Evolutionary conservation across 2,888 invertebrate species (phyloP), one percentile per base, ranked within the genome.

Genomic region (Rotaria magnacalcarata): DNA sequence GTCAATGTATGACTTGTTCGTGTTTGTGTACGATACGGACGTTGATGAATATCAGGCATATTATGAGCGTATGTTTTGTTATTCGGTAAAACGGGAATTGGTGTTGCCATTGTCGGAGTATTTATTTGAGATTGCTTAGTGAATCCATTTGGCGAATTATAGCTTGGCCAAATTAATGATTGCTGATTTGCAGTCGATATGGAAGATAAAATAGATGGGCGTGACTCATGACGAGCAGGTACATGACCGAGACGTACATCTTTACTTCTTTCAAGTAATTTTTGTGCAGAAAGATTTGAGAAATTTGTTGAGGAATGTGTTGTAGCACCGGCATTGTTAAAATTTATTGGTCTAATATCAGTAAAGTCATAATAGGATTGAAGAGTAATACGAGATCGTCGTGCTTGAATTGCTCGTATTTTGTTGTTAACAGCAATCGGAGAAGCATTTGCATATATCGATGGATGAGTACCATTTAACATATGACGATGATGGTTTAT

Each of bases 281-380:
- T 67, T 16, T 67, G 19, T 14, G 67, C 34, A 19, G 67, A 67
- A 67, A 27, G 34, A 67, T 67, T 67, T 16, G 67, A 14, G 11
- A 67, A 67, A 27, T n/a, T 34, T 34, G 34, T 34, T 67, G 27
- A 67, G 4, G 67, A 67, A 67, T 67, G n/a, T 19, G 67, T 41
- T 34, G 34, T 67, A 34, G 16, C 34, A 67, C 27, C 34, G 2
- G 19, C 5, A 67, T 34, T 67, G 19, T 19, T 34, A 6, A 67
- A 2, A 67, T 67, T 34, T 67, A 67, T 16, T 8, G 67, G 67
- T 67, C 67, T 34, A 67, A 41, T 41, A 67, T 67, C 67, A 41
- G 67, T 67, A 34, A 67, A 67, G 19, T 67, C 67, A 67, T 67
- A 67, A 34, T 67, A 67, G 2, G 67, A 67, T 67, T 34, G 67